A percentile compares a stretch with the other conserved stretches of the same genome.
Evolutionary conservation across 2,113 vertebrate species (phyloP).

Genomic region (Glaucomys volans): DNA sequence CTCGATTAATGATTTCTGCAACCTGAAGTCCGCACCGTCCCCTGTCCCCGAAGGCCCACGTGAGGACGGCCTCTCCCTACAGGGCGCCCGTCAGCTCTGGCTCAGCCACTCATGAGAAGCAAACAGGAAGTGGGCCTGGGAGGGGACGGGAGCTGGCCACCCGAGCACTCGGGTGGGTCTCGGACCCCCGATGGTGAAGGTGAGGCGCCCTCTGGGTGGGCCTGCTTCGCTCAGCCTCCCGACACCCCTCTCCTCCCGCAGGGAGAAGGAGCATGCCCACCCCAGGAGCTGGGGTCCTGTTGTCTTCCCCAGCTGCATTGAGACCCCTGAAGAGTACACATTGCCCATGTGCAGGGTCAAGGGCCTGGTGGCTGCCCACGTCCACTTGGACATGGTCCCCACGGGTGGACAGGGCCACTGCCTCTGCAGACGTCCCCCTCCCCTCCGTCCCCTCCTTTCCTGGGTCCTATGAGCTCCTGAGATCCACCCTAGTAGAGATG

Average conservation of each 20-base stretch:
- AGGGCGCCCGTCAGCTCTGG: background rate
- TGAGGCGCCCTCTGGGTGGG: background rate
- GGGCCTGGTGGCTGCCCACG: too few species aligned
- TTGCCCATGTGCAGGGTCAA: background rate
- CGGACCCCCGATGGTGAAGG: background rate
- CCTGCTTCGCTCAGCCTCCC: background rate
- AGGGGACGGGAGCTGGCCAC: too few species aligned
- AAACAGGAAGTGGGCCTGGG: background rate
- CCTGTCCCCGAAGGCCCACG: fast-evolving
- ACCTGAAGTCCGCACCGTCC: background rate
- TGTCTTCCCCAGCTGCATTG: too few species aligned
- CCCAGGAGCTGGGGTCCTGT: background rate
- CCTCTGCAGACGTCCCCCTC: too few species aligned
- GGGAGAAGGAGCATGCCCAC: background rate
- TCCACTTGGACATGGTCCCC: too few species aligned
- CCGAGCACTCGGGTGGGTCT: background rate
- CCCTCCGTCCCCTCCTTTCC: too few species aligned
- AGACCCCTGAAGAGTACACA: background rate
- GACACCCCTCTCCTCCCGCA: background rate
- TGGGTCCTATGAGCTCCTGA: too few species aligned
- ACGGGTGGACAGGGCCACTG: background rate
- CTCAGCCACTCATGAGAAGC: background rate
- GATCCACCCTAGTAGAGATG: too few species aligned
- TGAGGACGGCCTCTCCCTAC: background rate
- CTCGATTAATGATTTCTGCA: background rate